These are phyloP conservation scores for Melitaea cinxia DNA, from an alignment of 1,140 invertebrate species.

Conservation along the genomic window DNA sequence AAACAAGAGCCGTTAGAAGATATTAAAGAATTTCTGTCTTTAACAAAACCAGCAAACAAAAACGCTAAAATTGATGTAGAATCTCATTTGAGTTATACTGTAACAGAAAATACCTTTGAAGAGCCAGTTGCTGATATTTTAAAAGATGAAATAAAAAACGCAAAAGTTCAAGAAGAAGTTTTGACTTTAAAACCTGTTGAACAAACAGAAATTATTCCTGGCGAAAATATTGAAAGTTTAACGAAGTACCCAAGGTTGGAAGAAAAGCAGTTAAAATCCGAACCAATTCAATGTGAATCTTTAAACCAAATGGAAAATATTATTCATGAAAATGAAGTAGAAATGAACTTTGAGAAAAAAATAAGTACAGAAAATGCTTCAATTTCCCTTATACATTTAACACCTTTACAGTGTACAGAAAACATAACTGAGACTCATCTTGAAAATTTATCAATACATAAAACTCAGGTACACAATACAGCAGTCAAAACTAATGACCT, in stretches of 20 bases:
- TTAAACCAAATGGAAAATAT: slow-evolving; percentile 54
- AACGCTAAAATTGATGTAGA: slow-evolving; percentile 50
- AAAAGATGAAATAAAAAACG: slow-evolving; percentile 31
- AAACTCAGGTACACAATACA: slow-evolving; percentile 44
- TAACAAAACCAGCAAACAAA: slow-evolving; percentile 32
- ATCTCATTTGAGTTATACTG: slow-evolving; percentile 49
- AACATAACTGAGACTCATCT: slow-evolving; percentile 51
- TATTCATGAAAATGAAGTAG: slow-evolving; percentile 55
- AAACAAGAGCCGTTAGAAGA: slow-evolving; percentile 52
- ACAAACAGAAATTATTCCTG: slow-evolving; percentile 54
- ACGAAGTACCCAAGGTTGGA: slow-evolving; percentile 17
- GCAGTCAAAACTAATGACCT: slow-evolving; percentile 43
- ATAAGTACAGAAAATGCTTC: slow-evolving; percentile 43
- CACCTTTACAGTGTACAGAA: slow-evolving; percentile 66
- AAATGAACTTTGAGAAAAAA: slow-evolving; percentile 43
- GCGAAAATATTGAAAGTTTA: slow-evolving; percentile 47
- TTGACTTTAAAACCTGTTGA: slow-evolving; percentile 52
- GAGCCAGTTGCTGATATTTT: slow-evolving; percentile 44
- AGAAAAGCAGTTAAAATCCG: slow-evolving; percentile 40
- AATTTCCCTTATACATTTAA: slow-evolving; percentile 46
- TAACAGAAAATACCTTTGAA: slow-evolving; percentile 53
- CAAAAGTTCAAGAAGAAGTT: slow-evolving; percentile 47
- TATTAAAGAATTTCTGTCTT: slow-evolving; percentile 37
- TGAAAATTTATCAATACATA: slow-evolving; percentile 46
- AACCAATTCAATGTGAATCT: slow-evolving; percentile 47